Conservation (phyloP, 2,888 invertebrate genomes). For the Entomobrya proxima region DNA sequence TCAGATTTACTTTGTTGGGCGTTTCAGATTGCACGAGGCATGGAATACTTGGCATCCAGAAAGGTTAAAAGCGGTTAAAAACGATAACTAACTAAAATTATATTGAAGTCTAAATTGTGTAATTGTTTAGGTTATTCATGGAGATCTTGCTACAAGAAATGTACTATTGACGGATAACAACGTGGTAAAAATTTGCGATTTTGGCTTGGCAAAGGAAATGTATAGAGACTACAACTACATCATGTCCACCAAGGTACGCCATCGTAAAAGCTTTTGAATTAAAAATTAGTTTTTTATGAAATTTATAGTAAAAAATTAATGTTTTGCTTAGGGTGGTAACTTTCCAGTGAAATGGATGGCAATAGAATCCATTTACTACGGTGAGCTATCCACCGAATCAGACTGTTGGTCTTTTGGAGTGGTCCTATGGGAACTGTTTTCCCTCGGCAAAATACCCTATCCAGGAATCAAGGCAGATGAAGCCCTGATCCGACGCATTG, state of each 20-base stretch:
- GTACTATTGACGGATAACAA: conserved; percentile 91
- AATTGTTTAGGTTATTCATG: conserved; percentile 71
- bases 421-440: conserved; percentile 93
- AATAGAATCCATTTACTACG: conserved; percentile 92
- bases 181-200: conserved; percentile 97
- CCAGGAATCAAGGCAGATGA: conserved; percentile 87
- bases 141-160: conserved; percentile 73
- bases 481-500: conserved; percentile 84
- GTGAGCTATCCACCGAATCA: conserved; percentile 94
- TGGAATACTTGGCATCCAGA: conserved; percentile 94
- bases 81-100: neutral
- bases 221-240: conserved; percentile 91
- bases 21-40: conserved; percentile 95
- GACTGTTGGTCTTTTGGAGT: conserved; percentile 97
- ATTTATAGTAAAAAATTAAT: neutral
- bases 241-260: conserved; percentile 90
- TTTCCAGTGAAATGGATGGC: conserved; percentile 98
- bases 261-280: conserved; percentile 77
- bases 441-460: conserved; percentile 90
- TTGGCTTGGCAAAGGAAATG: conserved; percentile 94
- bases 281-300: neutral
- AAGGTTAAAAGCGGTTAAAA: conserved; percentile 83
- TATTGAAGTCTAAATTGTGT: neutral
- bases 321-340: conserved; percentile 77
- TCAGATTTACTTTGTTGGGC: conserved; percentile 92